Base-by-base conservation (phyloP, 2,113 vertebrate genomes). In the Sylvilagus bachmani region DNA sequence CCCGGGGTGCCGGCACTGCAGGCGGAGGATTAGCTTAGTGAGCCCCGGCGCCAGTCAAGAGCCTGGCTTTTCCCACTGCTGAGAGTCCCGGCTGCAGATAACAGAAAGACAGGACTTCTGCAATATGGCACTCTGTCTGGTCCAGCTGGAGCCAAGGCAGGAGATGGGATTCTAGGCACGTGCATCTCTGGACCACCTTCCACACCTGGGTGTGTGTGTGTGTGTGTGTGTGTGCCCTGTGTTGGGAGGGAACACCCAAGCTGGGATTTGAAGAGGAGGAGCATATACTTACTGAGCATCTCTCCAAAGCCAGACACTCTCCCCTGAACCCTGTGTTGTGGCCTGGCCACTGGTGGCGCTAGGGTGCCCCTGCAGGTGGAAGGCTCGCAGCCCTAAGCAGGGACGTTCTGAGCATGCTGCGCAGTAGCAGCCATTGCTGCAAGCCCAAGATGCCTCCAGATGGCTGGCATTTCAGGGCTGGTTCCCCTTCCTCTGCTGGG, bases 171-270 rank as follows among this genome's bases (percentile, higher is more conserved):
- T 82, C 80, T 49, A 7, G 9, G n/a, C 0, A 19, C 12, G 29
- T 2, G 31, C 3, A 0, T 55, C 21, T 29, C 31, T 6, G 1
- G 3, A 24, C 31, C 5, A 4, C 69, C 33, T 10, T n/a, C 66
- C 8, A 51, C 6, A 24, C 10, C 27, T n/a, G n/a, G n/a, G n/a
- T n/a, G n/a, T n/a, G n/a, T n/a, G n/a, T n/a, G n/a, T n/a, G n/a
- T n/a, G n/a, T n/a, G n/a, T n/a, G n/a, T n/a, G n/a, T n/a, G n/a
- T n/a, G n/a, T 77, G 29, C 5, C 70, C n/a, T 85, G n/a, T 22
- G 4, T 0, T 2, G 29, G 64, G 86, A 17, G 5, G 7, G 77
- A 17, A 10, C 0, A 21, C 6, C 3, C 0, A 4, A 44, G 13
- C 13, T 13, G 49, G 69, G 70, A 36, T 55, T n/a, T 53, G 4